Evolutionary conservation across 2,888 invertebrate species (phyloP), one percentile per base, ranked within the genome.

Genomic region (Eristalis intricaria): DNA sequence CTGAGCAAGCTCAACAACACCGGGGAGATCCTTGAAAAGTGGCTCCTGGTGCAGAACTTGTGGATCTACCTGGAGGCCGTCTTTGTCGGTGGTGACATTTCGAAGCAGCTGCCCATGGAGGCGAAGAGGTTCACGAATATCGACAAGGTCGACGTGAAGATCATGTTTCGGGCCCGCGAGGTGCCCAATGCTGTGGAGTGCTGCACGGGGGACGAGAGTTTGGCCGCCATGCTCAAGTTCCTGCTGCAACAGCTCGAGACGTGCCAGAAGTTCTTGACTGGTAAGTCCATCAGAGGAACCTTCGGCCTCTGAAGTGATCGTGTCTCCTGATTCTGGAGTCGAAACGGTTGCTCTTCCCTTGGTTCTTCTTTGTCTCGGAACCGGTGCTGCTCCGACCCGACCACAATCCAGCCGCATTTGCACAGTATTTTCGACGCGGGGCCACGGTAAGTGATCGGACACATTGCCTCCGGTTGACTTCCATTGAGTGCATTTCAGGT

Each of bases 11-110:
- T 98, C 71, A 96, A 96, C 4, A 96, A 94, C 86, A 97, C 97
- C 0, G 96, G 96, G 0, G 97, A 97, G 91, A 97, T 98, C 88
- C 93, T 98, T 61, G 97, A 97, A 91, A 97, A 95, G 90, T 98
- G 98, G 98, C 91, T 98, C 79, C 94, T 94, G 88, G 97, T 98
- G 0, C 98, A 98, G 92, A 98, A 97, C 91, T 94, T 98, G 68
- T 98, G 98, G 98, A 96, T 97, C 90, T 98, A 98, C 91, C 92
- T 98, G 84, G 98, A 98, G 91, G 98, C 97, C 1, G 98, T 98
- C 0, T 98, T 98, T 92, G 97, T 97, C 13, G 97, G 98, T 10
- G 98, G 98, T 1, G 98, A 98, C 91, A 98, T 98, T 89, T 96
- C 98, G 0, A 97, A 96, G 90, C 97, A 98, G 91, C 91, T 98